Evolutionary conservation across 2,888 invertebrate genomes (phyloP).

Genomic region (Cosmopolites sordidus): DNA sequence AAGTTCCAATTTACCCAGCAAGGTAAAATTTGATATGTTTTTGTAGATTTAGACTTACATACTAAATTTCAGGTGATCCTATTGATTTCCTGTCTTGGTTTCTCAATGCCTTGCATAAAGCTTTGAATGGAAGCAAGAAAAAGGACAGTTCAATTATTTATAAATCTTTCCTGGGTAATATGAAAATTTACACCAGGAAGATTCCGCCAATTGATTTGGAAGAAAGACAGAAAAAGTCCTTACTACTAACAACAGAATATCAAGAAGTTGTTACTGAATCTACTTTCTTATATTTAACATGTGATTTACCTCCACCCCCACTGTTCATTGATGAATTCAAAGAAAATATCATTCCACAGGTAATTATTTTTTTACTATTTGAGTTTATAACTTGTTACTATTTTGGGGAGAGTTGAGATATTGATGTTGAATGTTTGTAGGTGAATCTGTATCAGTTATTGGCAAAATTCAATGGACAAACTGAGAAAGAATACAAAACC

Average conservation of each 20-base stretch:
- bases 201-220: constrained; percentile 89
- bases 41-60: constrained; percentile 6
- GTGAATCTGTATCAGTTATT: constrained; percentile 91
- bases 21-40: constrained; percentile 53
- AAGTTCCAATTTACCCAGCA: constrained; percentile 97
- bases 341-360: constrained; percentile 99
- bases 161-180: constrained; percentile 88
- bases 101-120: constrained; percentile 90
- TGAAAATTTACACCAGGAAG: constrained; percentile 87
- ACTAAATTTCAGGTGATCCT: constrained; percentile 68
- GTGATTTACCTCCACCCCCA: constrained; percentile 96
- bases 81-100: constrained; percentile 98
- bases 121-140: constrained; percentile 88
- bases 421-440: constrained; percentile 48
- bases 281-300: constrained; percentile 93
- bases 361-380: no score
- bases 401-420: background rate
- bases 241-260: constrained; percentile 80
- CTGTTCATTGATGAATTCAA: constrained; percentile 95
- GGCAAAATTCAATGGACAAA: constrained; percentile 92
- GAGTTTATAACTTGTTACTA: no score
- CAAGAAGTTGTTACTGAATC: constrained; percentile 83
- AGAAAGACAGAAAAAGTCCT: constrained; percentile 77
- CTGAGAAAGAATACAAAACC: constrained; percentile 98
- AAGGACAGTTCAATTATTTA: constrained; percentile 88